Percentiles rank a stretch among this genome's conserved stretches.
Conservation (phyloP, 2,888 invertebrate species). For the Leptinotarsa haldemani region DNA sequence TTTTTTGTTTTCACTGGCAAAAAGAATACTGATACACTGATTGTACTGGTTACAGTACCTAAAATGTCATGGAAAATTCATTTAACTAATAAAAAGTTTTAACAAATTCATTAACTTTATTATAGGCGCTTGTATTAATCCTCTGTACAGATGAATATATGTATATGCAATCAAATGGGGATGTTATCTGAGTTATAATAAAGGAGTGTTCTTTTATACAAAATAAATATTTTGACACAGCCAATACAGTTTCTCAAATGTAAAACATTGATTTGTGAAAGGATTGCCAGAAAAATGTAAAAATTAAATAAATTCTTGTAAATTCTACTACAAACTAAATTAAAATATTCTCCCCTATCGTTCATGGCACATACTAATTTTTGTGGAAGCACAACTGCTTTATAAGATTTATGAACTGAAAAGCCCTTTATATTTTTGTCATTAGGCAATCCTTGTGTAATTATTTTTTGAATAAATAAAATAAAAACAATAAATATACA, state of each 20-base stretch:
- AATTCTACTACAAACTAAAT: constrained; percentile 3
- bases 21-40: neutral
- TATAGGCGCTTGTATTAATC: neutral
- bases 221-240: constrained; percentile 40
- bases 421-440: constrained; percentile 20
- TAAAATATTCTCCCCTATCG: constrained; percentile 19
- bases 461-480: constrained; percentile 41
- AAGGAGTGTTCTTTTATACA: constrained; percentile 26
- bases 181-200: neutral
- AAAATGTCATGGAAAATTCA: neutral
- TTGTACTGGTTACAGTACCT: neutral
- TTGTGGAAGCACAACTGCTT: constrained; percentile 39
- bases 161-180: neutral
- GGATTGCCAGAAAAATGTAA: constrained; percentile 15
- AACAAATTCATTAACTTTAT: neutral
- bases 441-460: constrained; percentile 41
- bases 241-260: constrained; percentile 36
- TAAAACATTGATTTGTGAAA: constrained; percentile 17
- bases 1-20: neutral
- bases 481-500: constrained; percentile 38
- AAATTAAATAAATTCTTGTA: constrained; percentile 3
- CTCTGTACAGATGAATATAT: neutral
- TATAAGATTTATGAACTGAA: constrained; percentile 27
- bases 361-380: constrained; percentile 39
- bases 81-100: neutral